A percentile compares a stretch with the other conserved stretches of the same genome.
Evolutionary conservation across 2,113 vertebrate species (phyloP).

Genomic region (Plestiodon gilberti): DNA sequence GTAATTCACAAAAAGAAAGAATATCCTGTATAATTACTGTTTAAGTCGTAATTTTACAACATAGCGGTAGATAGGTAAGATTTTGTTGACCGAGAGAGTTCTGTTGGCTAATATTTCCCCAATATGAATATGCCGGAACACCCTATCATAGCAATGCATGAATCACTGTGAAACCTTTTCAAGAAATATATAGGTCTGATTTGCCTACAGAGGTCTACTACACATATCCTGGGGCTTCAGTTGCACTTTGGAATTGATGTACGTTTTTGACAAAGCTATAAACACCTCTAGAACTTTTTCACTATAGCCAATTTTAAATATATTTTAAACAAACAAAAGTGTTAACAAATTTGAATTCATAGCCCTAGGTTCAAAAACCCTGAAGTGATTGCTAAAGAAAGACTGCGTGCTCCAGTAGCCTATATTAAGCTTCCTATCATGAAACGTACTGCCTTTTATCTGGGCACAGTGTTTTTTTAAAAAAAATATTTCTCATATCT

Average conservation of each 20-base stretch:
- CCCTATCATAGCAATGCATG: not conserved
- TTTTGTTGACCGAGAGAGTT: not conserved
- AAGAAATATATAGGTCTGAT: not conserved
- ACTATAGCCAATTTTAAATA: not conserved
- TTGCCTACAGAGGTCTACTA: not conserved
- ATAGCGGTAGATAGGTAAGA: not conserved
- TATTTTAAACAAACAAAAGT: not conserved
- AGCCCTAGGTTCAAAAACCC: not conserved
- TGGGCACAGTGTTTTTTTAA: not conserved
- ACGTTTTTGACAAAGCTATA: not conserved
- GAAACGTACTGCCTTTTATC: not conserved
- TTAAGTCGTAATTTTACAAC: not conserved
- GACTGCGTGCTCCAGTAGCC: not conserved
- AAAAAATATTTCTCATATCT: too few relatives aligned
- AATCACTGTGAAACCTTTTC: not conserved
- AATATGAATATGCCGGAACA: not conserved
- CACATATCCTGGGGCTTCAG: not conserved
- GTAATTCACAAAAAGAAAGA: not conserved
- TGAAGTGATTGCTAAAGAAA: not conserved
- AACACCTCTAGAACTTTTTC: not conserved
- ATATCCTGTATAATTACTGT: not conserved
- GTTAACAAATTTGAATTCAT: not conserved
- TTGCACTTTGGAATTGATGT: not conserved
- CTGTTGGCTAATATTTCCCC: not conserved
- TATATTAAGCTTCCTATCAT: not conserved